phyloP scores from a whole-genome alignment of 30 jellyfish, hydroid and myxozoan genomes.

The Aurelia coerulea region DNA sequence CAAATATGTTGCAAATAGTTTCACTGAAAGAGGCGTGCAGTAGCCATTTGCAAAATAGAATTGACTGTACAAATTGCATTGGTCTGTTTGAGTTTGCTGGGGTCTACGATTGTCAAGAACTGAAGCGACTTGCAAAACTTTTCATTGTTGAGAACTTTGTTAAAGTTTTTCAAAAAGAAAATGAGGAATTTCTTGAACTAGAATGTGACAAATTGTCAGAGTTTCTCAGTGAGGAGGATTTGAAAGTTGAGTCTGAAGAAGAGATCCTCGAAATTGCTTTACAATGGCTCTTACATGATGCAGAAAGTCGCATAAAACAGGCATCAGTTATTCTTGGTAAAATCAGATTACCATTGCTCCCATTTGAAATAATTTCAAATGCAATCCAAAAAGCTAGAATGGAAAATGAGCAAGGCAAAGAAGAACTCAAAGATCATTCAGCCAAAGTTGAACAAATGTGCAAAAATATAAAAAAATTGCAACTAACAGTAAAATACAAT shows the following conservation, averaged over 20 bases:
- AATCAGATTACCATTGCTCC: conserved; percentile 45
- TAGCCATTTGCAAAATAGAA: conserved; percentile 32
- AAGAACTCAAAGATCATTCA: neutral
- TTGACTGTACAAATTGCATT: conserved; percentile 35
- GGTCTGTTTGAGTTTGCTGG: conserved; percentile 59
- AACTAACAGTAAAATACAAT: conserved; percentile 47
- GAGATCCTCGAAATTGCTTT: conserved; percentile 45
- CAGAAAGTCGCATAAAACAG: conserved; percentile 1
- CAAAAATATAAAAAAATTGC: conserved; percentile 53
- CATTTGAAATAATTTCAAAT: neutral
- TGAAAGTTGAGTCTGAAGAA: conserved; percentile 62
- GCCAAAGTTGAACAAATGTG: conserved; percentile 44
- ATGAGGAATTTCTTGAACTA: conserved; percentile 52
- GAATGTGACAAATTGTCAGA: conserved; percentile 19
- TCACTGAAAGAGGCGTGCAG: conserved; percentile 62
- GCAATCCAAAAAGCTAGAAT: neutral
- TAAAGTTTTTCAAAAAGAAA: conserved; percentile 34
- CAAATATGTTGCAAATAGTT: conserved; percentile 61
- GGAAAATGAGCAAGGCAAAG: neutral
- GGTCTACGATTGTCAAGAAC: conserved; percentile 46
- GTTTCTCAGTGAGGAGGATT: conserved; percentile 46
- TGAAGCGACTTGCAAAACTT: conserved; percentile 7
- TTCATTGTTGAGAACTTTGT: conserved; percentile 35
- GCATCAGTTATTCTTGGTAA: conserved; percentile 41
- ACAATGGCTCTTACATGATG: conserved; percentile 37